Base-by-base conservation (phyloP, 2,113 vertebrate genomes). In the Rallus limicola region DNA sequence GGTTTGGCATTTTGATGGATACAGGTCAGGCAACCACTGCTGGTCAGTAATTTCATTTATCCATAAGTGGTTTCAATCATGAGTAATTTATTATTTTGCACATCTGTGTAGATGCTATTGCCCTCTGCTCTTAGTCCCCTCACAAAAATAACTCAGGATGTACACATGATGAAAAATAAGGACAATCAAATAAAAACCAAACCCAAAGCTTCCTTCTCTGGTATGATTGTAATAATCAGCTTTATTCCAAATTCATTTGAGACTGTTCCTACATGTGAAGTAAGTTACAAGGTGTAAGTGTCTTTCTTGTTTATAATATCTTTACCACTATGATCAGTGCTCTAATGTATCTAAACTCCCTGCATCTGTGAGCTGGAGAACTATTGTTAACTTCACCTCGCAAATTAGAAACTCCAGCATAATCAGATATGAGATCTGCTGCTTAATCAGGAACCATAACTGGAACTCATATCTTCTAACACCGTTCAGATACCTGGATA, bases 1-100 rank as follows among this genome's bases (percentile, higher is more conserved):
- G 4, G 36, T 83, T 80, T 94, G 93, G 93, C 93, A 92, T 94
- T 96, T 97, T 98, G 97, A 98, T 95, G 68, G 77, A 97, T 97
- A 94, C 36, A 85, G 81, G 93, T 96, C 94, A 98, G 84, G 89
- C 65, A 97, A 70, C 31, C 21, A 84, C 69, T 86, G 53, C 64
- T 91, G 81, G 90, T 76, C 56, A 77, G 29, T 93, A 97, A 97
- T 97, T 98, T 95, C 48, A 92, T 96, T 96, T 97, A 94, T 76
- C 91, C 46, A 71, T 71, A 94, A 86, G 93, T 89, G 67, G 67
- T 84, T 95, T 96, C 69, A 86, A 11, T 52, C 46, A 91, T 86
- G 56, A 63, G 50, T 94, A 95, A 94, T 93, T 95, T 81, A 93
- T 94, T 93, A 92, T 58, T 92, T 82, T 62, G 7, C 56, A 71